Evolutionary conservation across 2,888 invertebrate species (phyloP), one percentile per base, ranked within the genome.

Genomic region (Laothoe populi): DNA sequence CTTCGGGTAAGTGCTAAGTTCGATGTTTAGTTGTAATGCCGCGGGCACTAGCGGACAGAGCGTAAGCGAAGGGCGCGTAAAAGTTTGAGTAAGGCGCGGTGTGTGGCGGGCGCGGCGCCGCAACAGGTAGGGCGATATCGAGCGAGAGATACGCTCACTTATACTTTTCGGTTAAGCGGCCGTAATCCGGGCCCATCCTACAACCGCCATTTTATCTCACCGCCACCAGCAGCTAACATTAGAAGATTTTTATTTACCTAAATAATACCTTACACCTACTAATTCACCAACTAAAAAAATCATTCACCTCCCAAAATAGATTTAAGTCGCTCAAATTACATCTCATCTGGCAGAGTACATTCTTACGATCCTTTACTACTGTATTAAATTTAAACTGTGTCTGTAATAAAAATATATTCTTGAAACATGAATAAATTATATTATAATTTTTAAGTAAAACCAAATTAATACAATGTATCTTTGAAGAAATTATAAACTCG

Each of bases 41-140:
- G 63, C 64, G 60, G n/a, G 23, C 64, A 42, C 26, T 62, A 58
- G 64, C 60, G 65, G 70, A 62, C 67, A 64, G 65, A 68, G 68
- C 74, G 72, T 69, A 63, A 72, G 74, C 68, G 74, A 69, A 75
- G 75, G 73, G 79, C 84, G 84, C 81, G 82, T 81, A 83, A 87
- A 87, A 89, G 81, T 87, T 89, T 87, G 73, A 74, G 77, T 68
- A 67, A 66, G 68, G 71, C 69, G 66, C 63, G 65, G 70, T 70
- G 70, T 71, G 67, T 70, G 75, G 74, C 77, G 73, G 77, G 79
- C 79, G 82, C 82, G 84, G 78, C 81, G 81, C 76, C 83, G 87
- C 88, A 88, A 88, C 88, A 88, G 87, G 88, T 88, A 83, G 80
- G 76, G 67, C 73, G 75, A 74, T 89, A 88, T 88, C 82, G 88